These are phyloP conservation scores for Cryptomyrus ogoouensis DNA, from an alignment of 2,113 vertebrate species.

Conservation along the genomic window DNA sequence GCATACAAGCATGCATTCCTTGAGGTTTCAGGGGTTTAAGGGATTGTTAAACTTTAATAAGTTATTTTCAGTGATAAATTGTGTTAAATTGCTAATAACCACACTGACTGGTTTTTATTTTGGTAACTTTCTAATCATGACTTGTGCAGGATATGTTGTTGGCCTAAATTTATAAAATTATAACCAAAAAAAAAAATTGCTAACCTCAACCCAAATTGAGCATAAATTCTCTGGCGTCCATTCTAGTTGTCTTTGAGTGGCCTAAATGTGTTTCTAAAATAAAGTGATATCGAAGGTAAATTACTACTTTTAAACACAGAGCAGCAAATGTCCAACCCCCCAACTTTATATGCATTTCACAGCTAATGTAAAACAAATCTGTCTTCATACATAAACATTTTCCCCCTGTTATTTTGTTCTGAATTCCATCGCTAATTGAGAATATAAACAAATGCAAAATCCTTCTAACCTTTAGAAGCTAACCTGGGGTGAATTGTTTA, in stretches of 20 bases:
- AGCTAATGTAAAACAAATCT: constrained; percentile 14
- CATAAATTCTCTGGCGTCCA: background rate
- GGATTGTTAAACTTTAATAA: background rate
- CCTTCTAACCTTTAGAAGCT: background rate
- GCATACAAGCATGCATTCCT: background rate
- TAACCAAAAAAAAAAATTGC: background rate
- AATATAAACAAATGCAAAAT: constrained; percentile 10
- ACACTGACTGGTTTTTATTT: background rate
- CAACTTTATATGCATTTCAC: constrained; percentile 25
- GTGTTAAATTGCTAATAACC: background rate
- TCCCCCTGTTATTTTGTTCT: background rate
- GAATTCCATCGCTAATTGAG: background rate
- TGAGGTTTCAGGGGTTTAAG: background rate
- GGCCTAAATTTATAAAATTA: background rate
- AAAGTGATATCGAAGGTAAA: constrained; percentile 14
- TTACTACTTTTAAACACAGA: constrained; percentile 32
- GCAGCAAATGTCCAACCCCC: background rate
- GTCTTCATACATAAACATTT: background rate
- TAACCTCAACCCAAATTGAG: background rate
- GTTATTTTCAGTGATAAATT: background rate
- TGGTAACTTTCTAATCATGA: background rate
- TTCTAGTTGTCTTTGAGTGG: background rate
- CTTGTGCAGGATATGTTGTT: background rate
- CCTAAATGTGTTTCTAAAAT: background rate
- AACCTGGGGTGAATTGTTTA: too few relatives aligned